These are phyloP conservation scores for Eristalinus sepulchralis DNA, from an alignment of 2,888 invertebrate species.

Conservation along the genomic window DNA sequence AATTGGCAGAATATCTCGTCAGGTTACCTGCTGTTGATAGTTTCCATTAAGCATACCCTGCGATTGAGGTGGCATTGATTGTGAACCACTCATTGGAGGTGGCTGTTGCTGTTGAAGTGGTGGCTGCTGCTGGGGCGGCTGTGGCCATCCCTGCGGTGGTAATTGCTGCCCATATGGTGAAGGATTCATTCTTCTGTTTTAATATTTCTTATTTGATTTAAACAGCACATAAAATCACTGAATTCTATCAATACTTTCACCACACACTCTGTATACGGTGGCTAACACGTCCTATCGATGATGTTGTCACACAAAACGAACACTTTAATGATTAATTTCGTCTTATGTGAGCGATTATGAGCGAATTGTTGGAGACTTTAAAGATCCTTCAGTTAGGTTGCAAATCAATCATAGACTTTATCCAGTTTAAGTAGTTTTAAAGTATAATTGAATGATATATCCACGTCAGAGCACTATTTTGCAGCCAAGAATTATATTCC, in stretches of 20 bases:
- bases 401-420: constrained; percentile 7
- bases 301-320: constrained; percentile 44
- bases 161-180: constrained; percentile 77
- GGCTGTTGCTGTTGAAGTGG: constrained; percentile 75
- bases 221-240: constrained; percentile 58
- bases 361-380: background rate
- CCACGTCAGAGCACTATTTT: constrained; percentile 70
- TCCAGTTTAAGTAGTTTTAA: constrained; percentile 20
- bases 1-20: background rate
- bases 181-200: constrained; percentile 75
- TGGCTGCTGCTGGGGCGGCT: constrained; percentile 78
- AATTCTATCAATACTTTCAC: constrained; percentile 59
- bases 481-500: constrained; percentile 53
- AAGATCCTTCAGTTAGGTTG: background rate
- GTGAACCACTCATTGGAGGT: constrained; percentile 72
- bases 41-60: constrained; percentile 78
- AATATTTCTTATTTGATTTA: constrained; percentile 7
- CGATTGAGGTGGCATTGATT: constrained; percentile 64
- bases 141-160: constrained; percentile 73
- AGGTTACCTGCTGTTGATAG: constrained; percentile 79
- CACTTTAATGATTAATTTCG: constrained; percentile 34
- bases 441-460: constrained; percentile 32
- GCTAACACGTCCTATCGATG: constrained; percentile 58
- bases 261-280: constrained; percentile 40
- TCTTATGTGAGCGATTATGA: constrained; percentile 25